Evolutionary conservation across 2,113 vertebrate genomes (phyloP), one percentile per base, ranked within the genome.

Genomic region (Mungos mungo): DNA sequence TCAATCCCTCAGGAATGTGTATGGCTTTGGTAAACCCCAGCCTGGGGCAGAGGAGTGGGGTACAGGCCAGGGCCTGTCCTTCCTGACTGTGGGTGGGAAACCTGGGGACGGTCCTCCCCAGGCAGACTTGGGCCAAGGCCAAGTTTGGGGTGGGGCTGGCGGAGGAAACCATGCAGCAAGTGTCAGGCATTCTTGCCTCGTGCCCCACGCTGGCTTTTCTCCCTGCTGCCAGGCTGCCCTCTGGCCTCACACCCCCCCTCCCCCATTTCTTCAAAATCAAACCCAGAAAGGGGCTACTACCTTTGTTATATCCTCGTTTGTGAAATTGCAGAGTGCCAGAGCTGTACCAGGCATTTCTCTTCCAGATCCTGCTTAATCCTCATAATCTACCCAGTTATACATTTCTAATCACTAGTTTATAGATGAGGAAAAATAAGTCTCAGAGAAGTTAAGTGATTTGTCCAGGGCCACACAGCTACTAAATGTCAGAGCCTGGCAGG

Each of bases 1-100:
- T 98, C 95, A 96, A 74, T 80, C 76, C 80, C 52, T 82, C 76
- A 88, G 96, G 98, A 97, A 98, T 98, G 97, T 85, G 27, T 25
- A 57, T 41, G 54, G 76, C 76, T 90, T 82, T 66, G 91, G 95
- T 79, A 97, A 97, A 54, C 60, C 47, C 57, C 89, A 95, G 95
- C 77, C 0, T 0, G 52, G 79, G 87, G 96, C 96, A 90, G 92
- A 95, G 94, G 95, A 96, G 94, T 77, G 87, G 95, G 91, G 90
- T 84, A 41, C 94, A 0, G 60, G 97, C 90, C 72, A 31, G 80
- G 92, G 81, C 97, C 35, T 92, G 98, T 85, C 76, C 57, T 69
- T 90, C 76, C 57, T 65, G 88, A 60, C 41, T 93, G 45, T 52
- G 92, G 69, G 97, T 90, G 66, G 66, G 90, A 90, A 93, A 21